Percentiles rank a stretch among this genome's conserved stretches.
phyloP scores from a whole-genome alignment of 2,113 vertebrate species.

The Corythornis madagascariensis region DNA sequence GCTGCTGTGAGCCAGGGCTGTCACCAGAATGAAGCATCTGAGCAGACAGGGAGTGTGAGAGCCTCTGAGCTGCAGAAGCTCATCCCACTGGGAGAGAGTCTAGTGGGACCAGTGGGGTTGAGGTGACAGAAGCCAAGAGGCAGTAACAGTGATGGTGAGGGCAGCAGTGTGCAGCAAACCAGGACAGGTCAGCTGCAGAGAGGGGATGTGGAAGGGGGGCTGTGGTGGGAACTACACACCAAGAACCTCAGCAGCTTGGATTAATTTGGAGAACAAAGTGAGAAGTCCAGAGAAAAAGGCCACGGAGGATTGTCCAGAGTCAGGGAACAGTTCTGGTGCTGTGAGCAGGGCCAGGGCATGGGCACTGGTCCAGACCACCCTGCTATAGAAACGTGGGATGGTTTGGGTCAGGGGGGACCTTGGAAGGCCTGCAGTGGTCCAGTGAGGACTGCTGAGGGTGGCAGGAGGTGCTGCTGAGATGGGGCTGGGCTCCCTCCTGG shows the following conservation, averaged over 20 bases:
- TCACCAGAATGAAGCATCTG: neutral
- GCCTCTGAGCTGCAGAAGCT: neutral
- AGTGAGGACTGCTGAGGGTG: too few relatives aligned
- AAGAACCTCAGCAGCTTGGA: neutral
- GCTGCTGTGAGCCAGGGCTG: neutral
- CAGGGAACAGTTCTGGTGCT: neutral
- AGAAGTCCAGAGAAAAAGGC: neutral
- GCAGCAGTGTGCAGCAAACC: fast-evolving
- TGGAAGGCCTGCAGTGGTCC: too few relatives aligned
- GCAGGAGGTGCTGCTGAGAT: neutral
- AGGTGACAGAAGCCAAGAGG: neutral
- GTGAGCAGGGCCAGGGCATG: neutral
- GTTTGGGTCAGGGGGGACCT: too few relatives aligned
- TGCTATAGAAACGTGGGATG: too few relatives aligned
- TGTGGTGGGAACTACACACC: neutral
- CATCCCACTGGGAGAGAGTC: neutral
- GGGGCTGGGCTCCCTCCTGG: neutral
- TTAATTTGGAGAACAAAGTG: neutral
- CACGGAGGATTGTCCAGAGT: neutral
- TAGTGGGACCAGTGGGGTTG: neutral
- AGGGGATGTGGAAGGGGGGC: neutral
- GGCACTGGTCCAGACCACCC: neutral
- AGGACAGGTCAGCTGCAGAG: neutral
- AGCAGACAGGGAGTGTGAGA: neutral
- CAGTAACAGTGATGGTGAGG: neutral